Evolutionary conservation across 2,888 invertebrate genomes (phyloP).

Genomic region (Portevinia maculata): DNA sequence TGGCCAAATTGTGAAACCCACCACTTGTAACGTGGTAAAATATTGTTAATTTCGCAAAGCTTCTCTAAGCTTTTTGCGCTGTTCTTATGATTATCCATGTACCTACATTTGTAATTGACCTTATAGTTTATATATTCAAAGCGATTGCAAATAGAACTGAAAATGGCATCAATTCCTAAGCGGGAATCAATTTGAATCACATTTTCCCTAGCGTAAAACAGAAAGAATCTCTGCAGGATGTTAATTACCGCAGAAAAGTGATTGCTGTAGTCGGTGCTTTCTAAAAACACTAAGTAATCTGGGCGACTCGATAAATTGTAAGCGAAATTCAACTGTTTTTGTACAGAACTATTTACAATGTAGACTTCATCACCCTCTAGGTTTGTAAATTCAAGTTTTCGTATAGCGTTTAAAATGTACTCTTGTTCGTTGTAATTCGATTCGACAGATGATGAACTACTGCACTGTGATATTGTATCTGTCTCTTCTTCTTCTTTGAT

Average conservation of each 20-base stretch:
- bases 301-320: conserved; percentile 25
- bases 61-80: conserved; percentile 67
- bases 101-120: conserved; percentile 35
- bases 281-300: conserved; percentile 38
- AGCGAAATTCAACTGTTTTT: conserved; percentile 39
- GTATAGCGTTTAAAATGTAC: not conserved
- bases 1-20: conserved; percentile 45
- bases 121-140: conserved; percentile 50
- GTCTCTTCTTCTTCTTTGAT: not conserved
- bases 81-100: conserved; percentile 3
- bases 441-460: not conserved
- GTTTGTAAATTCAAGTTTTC: not conserved
- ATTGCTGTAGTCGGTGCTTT: conserved; percentile 3
- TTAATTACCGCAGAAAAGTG: conserved; percentile 11
- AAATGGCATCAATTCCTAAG: conserved; percentile 21
- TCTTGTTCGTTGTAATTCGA: not conserved
- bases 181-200: conserved; percentile 42
- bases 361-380: not conserved
- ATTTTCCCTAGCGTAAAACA: conserved; percentile 32
- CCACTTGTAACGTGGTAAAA: conserved; percentile 34
- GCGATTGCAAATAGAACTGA: conserved; percentile 18
- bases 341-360: conserved; percentile 7
- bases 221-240: conserved; percentile 31
- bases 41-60: conserved; percentile 51
- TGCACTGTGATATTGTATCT: not conserved